A percentile compares a stretch with the other conserved stretches of the same genome.
Conservation (phyloP, 2,113 vertebrate genomes). For the Merops nubicus region DNA sequence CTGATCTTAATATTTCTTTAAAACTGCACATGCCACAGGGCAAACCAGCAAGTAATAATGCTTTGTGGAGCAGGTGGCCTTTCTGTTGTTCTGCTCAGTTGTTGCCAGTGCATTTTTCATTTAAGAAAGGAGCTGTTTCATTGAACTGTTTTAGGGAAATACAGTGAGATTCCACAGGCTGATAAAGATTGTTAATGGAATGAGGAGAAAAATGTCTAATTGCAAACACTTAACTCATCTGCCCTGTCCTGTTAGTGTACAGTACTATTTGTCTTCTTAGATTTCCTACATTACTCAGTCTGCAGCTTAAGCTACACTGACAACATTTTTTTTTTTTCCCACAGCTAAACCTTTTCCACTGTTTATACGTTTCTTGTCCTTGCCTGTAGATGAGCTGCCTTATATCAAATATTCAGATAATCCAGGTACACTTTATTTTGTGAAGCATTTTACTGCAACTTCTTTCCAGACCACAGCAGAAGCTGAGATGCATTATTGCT, state of each 20-base stretch:
- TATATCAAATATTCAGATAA: background rate
- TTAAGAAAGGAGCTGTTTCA: background rate
- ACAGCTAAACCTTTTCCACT: background rate
- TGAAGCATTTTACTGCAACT: background rate
- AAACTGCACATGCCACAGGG: background rate
- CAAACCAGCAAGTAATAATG: background rate
- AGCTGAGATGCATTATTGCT: background rate
- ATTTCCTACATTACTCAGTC: conserved; percentile 63
- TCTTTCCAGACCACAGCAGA: background rate
- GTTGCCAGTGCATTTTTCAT: background rate
- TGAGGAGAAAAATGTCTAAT: conserved; percentile 50
- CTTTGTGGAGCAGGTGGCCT: background rate
- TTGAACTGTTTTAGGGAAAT: background rate
- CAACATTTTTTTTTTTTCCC: background rate
- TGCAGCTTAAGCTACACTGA: conserved; percentile 7
- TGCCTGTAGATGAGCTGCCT: background rate
- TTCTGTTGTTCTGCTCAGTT: background rate
- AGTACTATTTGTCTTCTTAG: conserved; percentile 58
- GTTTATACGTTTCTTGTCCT: background rate
- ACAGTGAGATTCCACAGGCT: conserved; percentile 43
- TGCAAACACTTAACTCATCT: conserved; percentile 51
- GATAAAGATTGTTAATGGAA: conserved; percentile 68
- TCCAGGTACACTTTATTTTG: background rate
- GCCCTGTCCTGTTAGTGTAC: conserved; percentile 63
- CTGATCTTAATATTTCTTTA: background rate